A percentile compares a stretch with the other conserved stretches of the same genome.
These are phyloP conservation scores for Norana najaformis DNA, from an alignment of 2,888 invertebrate genomes.

Conservation along the genomic window DNA sequence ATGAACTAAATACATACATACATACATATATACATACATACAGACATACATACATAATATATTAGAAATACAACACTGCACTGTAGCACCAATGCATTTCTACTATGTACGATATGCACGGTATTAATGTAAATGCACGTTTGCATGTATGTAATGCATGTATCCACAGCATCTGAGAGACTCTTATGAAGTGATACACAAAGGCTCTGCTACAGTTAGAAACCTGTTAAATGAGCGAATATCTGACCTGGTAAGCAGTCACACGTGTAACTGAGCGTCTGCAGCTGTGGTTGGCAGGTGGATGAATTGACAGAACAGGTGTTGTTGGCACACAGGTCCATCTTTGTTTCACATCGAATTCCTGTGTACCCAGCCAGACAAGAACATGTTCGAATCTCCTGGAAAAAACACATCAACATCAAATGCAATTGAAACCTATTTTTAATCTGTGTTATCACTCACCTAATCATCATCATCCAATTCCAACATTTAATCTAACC, in stretches of 20 bases:
- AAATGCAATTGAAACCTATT: background rate
- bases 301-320: background rate
- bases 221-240: no score
- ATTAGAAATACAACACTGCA: no score
- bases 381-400: slow-evolving; percentile 37
- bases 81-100: no score
- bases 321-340: slow-evolving; percentile 79
- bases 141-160: no score
- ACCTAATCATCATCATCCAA: background rate
- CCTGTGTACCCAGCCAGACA: slow-evolving; percentile 75
- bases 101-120: no score
- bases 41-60: no score
- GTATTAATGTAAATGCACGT: no score
- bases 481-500: background rate
- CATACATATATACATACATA: no score
- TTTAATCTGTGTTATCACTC: background rate
- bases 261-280: slow-evolving; percentile 8
- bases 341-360: slow-evolving; percentile 72
- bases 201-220: no score
- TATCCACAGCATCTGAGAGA: no score
- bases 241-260: background rate
- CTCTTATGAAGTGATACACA: no score
- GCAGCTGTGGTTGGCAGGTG: background rate
- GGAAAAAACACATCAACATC: background rate
- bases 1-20: no score